Evolutionary conservation across 2,797 vertebrate species (phyloP), one percentile per base, ranked within the genome.

Genomic region (Pterois miles): DNA sequence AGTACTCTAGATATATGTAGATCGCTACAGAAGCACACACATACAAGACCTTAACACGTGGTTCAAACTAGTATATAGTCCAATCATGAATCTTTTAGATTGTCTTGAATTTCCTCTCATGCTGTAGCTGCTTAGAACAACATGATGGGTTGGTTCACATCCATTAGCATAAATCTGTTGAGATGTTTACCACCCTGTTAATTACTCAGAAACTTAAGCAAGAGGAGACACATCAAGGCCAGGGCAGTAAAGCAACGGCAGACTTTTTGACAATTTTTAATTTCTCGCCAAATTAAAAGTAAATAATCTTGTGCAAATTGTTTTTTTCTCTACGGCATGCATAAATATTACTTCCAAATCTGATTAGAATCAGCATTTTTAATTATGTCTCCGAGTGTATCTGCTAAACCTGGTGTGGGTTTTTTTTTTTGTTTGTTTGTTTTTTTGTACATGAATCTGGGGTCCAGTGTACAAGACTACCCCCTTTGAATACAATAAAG

Each of bases 131-230:
- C 48, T 48, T 53, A 34, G 48, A 88, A 79, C 57, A 80, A 71
- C 65, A 84, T 71, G 62, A 75, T 48, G 40, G 33, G 31, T 10
- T 67, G 56, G n/a, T 69, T 82, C 29, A 76, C 29, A 33, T 66
- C 76, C 34, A 86, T 87, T 88, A 84, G 66, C 68, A 86, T 88
- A 75, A 84, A 88, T 86, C 85, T 67, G 6, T 54, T 81, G 86
- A 86, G 82, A 86, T 80, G 80, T 88, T 86, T 81, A 71, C 65
- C 65, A 74, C 63, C 74, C 60, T 74, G 78, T 85, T 86, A 86
- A 89, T 88, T 82, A 85, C 73, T 85, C 33, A 70, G 43, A 78
- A 83, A 79, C 67, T 27, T 71, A 76, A 75, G 80, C 69, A 82
- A 74, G 62, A 85, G 77, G 80, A 80, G 76, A 78, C 81, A 80